These are phyloP conservation scores for Sorex araneus DNA, from an alignment of 2,113 vertebrate genomes.

Conservation along the genomic window DNA sequence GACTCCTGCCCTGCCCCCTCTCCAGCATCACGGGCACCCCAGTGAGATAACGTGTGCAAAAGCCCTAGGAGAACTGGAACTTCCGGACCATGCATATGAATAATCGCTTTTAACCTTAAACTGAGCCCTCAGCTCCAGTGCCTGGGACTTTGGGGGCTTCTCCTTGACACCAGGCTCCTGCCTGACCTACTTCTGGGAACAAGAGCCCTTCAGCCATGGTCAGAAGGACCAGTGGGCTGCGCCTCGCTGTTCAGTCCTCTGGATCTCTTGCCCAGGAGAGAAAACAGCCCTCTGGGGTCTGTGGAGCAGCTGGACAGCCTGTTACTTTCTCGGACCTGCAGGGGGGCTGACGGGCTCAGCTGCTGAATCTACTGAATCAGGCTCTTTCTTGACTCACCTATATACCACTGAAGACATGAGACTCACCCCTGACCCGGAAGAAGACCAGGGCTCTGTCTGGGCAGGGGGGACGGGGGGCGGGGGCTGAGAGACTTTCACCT, in stretches of 20 bases:
- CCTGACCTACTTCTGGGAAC: background rate
- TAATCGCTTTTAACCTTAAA: slow-evolving; percentile 15
- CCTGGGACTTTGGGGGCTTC: background rate
- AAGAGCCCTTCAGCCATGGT: background rate
- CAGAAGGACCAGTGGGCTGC: too few relatives aligned
- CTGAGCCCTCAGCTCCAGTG: background rate
- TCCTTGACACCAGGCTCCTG: background rate
- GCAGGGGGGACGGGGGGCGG: too few relatives aligned
- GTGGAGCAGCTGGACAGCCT: background rate
- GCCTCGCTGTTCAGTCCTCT: background rate
- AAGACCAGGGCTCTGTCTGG: background rate
- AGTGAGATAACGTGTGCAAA: background rate
- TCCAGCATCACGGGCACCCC: background rate
- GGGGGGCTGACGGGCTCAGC: background rate
- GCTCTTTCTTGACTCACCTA: background rate
- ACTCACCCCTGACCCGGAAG: background rate
- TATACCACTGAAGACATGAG: background rate
- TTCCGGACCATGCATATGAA: background rate
- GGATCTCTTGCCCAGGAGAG: background rate
- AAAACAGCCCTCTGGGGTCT: background rate
- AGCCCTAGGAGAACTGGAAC: background rate
- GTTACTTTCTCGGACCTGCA: background rate
- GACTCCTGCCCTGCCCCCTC: background rate
- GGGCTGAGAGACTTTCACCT: background rate
- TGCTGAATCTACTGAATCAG: background rate